These are phyloP conservation scores for Xestoiulus laeticollis DNA, from an alignment of 2,888 invertebrate species.

Conservation along the genomic window DNA sequence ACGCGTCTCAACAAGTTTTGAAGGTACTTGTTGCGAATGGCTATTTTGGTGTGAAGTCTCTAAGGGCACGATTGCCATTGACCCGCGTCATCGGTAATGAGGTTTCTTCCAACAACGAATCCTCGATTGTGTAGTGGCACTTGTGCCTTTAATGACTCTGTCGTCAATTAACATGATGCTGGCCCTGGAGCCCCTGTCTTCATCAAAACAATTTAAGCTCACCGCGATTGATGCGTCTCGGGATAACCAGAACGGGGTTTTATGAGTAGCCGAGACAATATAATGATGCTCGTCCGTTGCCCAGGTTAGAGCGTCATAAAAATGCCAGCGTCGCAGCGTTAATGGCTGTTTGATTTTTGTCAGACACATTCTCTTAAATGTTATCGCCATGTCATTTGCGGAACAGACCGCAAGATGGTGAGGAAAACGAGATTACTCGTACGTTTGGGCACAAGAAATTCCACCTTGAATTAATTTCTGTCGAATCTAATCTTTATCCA, in stretches of 20 bases:
- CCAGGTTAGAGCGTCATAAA: neutral
- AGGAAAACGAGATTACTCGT: neutral
- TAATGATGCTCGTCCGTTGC: neutral
- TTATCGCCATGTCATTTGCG: neutral
- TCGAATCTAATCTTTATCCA: slow-evolving; percentile 4
- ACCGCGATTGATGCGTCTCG: slow-evolving; percentile 30
- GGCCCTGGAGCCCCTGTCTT: neutral
- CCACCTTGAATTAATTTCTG: neutral
- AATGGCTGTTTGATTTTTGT: slow-evolving; percentile 23
- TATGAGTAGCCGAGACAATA: slow-evolving; percentile 14
- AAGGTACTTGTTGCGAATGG: slow-evolving; percentile 11
- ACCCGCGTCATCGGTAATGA: slow-evolving; percentile 3
- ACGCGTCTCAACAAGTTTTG: neutral
- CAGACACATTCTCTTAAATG: neutral
- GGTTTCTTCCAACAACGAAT: neutral
- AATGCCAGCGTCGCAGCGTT: neutral
- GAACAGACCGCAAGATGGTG: neutral
- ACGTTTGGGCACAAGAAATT: neutral
- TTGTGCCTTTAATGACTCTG: slow-evolving; percentile 9
- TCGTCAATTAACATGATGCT: slow-evolving; percentile 24
- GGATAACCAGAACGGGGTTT: slow-evolving; percentile 5
- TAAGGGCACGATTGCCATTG: neutral
- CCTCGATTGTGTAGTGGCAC: slow-evolving; percentile 22
- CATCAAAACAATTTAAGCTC: slow-evolving; percentile 39
- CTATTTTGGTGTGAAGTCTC: neutral